Evolutionary conservation across 2,113 vertebrate genomes (phyloP).

Genomic region (Willisornis vidua): DNA sequence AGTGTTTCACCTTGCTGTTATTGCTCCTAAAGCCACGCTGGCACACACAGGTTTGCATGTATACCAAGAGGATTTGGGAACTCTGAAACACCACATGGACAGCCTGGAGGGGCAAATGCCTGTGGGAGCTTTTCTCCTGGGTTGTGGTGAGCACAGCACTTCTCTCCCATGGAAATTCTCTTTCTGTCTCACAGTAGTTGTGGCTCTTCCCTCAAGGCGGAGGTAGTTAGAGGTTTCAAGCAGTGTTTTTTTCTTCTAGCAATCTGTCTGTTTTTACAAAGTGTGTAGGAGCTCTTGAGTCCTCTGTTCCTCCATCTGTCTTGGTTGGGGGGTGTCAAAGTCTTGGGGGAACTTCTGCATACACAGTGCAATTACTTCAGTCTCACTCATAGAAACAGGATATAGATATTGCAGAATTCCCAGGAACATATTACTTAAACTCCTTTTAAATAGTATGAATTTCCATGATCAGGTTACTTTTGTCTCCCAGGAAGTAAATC

Average conservation of each 20-base stretch:
- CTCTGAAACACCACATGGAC: background rate
- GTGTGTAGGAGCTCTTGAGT: background rate
- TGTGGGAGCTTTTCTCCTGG: background rate
- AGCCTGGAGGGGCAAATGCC: background rate
- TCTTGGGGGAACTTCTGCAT: background rate
- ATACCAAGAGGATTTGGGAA: background rate
- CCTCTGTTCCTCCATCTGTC: background rate
- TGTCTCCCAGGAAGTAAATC: background rate
- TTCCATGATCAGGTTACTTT: background rate
- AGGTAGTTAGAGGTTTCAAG: background rate
- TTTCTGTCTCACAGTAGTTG: background rate
- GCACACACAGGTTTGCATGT: background rate
- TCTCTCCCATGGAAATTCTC: background rate
- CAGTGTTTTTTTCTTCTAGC: background rate
- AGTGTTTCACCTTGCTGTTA: background rate
- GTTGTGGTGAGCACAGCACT: background rate
- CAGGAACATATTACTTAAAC: background rate
- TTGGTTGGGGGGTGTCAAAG: background rate
- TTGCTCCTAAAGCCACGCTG: fast-evolving
- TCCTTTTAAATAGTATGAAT: background rate
- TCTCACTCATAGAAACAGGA: background rate
- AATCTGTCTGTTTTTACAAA: background rate
- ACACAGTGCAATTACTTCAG: background rate
- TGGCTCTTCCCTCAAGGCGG: background rate
- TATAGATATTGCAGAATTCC: background rate